Percentiles rank a stretch among this genome's conserved stretches.
Conservation (phyloP, 2,797 vertebrate genomes). For the Phoxinus dragarum region DNA sequence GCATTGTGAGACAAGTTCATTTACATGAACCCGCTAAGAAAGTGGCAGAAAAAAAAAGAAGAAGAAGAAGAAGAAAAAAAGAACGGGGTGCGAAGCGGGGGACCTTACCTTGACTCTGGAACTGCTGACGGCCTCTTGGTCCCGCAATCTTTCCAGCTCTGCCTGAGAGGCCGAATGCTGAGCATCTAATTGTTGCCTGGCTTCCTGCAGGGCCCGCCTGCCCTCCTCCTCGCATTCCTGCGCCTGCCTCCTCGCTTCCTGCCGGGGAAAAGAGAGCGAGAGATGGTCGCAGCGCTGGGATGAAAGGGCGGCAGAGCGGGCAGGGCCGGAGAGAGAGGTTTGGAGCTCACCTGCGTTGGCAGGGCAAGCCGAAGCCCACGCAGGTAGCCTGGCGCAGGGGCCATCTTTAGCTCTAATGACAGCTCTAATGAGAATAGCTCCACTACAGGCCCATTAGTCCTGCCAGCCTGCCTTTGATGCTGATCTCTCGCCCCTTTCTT, state of each 20-base stretch:
- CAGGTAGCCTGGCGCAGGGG: conserved; percentile 66
- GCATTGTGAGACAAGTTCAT: conserved; percentile 51
- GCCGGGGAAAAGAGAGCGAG: conserved; percentile 67
- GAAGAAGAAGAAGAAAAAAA: background rate
- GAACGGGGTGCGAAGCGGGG: conserved; percentile 49
- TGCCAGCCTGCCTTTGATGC: conserved; percentile 97
- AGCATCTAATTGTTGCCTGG: conserved; percentile 87
- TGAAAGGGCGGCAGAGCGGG: conserved; percentile 70
- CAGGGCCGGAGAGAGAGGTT: conserved; percentile 77
- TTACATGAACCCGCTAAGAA: conserved; percentile 50
- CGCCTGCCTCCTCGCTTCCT: conserved; percentile 91
- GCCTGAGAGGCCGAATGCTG: conserved; percentile 84
- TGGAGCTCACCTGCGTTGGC: conserved; percentile 90
- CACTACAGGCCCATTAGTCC: conserved; percentile 93
- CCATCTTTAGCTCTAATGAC: conserved; percentile 87
- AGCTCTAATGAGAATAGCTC: conserved; percentile 94
- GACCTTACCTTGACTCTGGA: conserved; percentile 86
- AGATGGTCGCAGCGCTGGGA: conserved; percentile 48
- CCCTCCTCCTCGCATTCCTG: conserved; percentile 83
- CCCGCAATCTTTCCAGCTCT: conserved; percentile 92
- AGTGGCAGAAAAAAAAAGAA: conserved; percentile 42
- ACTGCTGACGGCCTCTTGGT: conserved; percentile 80
- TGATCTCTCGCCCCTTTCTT: conserved; percentile 71
- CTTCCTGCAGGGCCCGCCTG: conserved; percentile 83
- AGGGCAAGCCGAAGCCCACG: conserved; percentile 76